A percentile compares a stretch with the other conserved stretches of the same genome.
Conservation (phyloP, 2,113 vertebrate species). For the Pelecanoides urinatrix region DNA sequence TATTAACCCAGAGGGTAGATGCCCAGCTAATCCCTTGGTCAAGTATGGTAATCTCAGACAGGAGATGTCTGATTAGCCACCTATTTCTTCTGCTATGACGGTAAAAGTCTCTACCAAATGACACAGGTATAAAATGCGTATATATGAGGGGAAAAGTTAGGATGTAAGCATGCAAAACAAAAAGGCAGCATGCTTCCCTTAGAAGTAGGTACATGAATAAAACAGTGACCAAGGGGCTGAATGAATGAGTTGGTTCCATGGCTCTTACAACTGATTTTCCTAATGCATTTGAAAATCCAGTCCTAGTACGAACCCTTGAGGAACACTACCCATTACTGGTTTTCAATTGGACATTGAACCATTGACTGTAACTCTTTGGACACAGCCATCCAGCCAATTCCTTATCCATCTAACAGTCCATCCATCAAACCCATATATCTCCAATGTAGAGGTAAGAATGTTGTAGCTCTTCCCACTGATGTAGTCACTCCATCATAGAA, state of each 20-base stretch:
- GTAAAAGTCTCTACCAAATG: background rate
- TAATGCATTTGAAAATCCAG: background rate
- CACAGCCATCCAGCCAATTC: background rate
- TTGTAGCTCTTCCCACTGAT: background rate
- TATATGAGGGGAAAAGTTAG: background rate
- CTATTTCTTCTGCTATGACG: background rate
- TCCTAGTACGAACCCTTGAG: rapidly evolving
- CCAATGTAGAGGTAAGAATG: background rate
- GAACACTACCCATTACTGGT: background rate
- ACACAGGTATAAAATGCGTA: background rate
- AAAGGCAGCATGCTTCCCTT: background rate
- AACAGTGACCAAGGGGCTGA: background rate
- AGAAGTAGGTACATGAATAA: background rate
- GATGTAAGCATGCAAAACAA: background rate
- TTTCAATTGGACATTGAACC: background rate
- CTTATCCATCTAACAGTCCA: background rate
- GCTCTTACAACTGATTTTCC: background rate
- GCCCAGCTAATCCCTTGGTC: background rate
- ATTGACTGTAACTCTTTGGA: background rate
- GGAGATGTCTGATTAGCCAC: background rate
- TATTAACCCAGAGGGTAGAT: background rate
- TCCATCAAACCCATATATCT: background rate
- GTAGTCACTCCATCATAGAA: background rate
- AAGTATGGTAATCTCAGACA: background rate
- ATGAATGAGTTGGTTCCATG: background rate